A percentile compares a stretch with the other conserved stretches of the same genome.
phyloP scores from a whole-genome alignment of 2,113 vertebrate species.

The Dromaius novaehollandiae region DNA sequence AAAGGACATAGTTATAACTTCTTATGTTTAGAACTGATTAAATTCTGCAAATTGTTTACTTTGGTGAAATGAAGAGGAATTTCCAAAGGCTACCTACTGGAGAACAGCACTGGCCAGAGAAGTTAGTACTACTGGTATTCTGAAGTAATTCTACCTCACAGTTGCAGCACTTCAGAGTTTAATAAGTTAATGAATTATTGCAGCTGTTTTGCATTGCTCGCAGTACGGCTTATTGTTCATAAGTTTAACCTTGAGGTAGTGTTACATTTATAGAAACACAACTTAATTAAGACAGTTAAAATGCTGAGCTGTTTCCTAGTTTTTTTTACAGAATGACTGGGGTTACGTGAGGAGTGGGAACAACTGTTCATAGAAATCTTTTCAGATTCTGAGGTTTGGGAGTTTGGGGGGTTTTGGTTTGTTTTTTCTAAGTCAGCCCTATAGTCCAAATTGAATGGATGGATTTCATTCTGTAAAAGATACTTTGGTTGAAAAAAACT shows the following conservation, averaged over 20 bases:
- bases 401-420: too few relatives aligned
- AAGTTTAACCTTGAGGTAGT: not conserved
- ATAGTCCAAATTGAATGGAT: not conserved
- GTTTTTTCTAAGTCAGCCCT: not conserved
- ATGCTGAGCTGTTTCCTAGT: not conserved
- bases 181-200: not conserved
- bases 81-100: not conserved
- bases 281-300: not conserved
- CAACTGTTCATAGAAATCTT: not conserved
- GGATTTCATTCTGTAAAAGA: not conserved
- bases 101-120: not conserved
- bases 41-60: not conserved
- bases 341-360: not conserved
- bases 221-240: not conserved
- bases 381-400: not conserved
- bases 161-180: not conserved
- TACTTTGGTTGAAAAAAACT: not conserved
- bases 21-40: not conserved
- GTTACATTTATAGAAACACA: not conserved
- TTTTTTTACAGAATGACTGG: not conserved
- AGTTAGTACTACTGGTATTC: not conserved
- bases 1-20: not conserved
- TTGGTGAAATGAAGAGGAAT: not conserved
- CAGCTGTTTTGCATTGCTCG: not conserved
- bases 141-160: not conserved